Evolutionary conservation across 2,888 invertebrate species (phyloP).

Genomic region (Himalopsyche japonica): DNA sequence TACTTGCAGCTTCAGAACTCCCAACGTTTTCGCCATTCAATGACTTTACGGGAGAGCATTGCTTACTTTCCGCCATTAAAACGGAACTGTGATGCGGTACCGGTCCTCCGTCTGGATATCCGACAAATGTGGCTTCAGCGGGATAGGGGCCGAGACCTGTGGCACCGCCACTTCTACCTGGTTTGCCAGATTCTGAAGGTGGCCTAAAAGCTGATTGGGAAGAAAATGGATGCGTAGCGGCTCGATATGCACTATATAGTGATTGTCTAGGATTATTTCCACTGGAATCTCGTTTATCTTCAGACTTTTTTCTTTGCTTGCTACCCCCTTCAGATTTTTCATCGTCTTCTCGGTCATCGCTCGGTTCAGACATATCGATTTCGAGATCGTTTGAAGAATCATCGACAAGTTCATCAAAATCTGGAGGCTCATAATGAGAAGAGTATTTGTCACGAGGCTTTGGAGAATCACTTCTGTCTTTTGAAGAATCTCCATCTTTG

Average conservation of each 20-base stretch:
- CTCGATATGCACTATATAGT: slow-evolving; percentile 59
- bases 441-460: slow-evolving; percentile 54
- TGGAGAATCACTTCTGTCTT: slow-evolving; percentile 44
- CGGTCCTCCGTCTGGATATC: slow-evolving; percentile 61
- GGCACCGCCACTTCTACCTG: slow-evolving; percentile 53
- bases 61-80: slow-evolving; percentile 8
- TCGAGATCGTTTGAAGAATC: slow-evolving; percentile 79
- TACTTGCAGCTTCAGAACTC: slow-evolving; percentile 6
- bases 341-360: slow-evolving; percentile 66
- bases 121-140: slow-evolving; percentile 76
- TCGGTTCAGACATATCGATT: slow-evolving; percentile 76
- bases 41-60: neutral
- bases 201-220: slow-evolving; percentile 81
- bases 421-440: slow-evolving; percentile 70
- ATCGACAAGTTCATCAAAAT: slow-evolving; percentile 76
- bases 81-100: slow-evolving; percentile 29
- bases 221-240: slow-evolving; percentile 68
- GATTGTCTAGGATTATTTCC: slow-evolving; percentile 56
- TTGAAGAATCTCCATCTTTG: slow-evolving; percentile 46
- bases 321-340: slow-evolving; percentile 59
- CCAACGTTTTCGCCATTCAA: slow-evolving; percentile 43
- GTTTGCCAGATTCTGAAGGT: slow-evolving; percentile 68
- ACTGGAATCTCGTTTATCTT: slow-evolving; percentile 53
- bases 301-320: slow-evolving; percentile 56
- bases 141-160: slow-evolving; percentile 60